phyloP scores from a whole-genome alignment of 1,140 invertebrate genomes.

The Ptiloglossa arizonensis region DNA sequence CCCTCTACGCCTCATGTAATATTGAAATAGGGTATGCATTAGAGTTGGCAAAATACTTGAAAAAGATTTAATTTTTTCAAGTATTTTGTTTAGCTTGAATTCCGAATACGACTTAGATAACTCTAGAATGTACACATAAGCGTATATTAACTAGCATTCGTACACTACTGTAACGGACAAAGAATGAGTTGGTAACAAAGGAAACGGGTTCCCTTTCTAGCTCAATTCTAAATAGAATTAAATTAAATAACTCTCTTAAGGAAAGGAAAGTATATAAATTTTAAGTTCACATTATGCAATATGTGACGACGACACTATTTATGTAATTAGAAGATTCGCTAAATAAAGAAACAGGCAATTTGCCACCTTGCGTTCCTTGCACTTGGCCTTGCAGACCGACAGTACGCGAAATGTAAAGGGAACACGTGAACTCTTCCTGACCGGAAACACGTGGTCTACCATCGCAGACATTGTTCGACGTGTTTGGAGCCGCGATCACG shows the following conservation, averaged over 20 bases:
- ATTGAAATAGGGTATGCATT: too few relatives aligned
- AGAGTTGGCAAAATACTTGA: too few relatives aligned
- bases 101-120: too few relatives aligned
- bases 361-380: slow-evolving; percentile 43
- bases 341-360: slow-evolving; percentile 19
- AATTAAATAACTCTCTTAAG: not conserved
- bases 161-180: too few relatives aligned
- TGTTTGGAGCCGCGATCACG: not conserved
- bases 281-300: too few relatives aligned
- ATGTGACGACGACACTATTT: not conserved
- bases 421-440: slow-evolving; percentile 70
- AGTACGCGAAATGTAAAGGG: slow-evolving; percentile 76
- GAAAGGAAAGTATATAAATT: not conserved
- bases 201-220: not conserved
- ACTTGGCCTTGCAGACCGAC: slow-evolving; percentile 53
- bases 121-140: too few relatives aligned
- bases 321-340: not conserved
- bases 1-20: too few relatives aligned
- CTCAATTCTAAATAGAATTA: not conserved
- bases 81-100: too few relatives aligned
- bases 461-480: slow-evolving; percentile 2
- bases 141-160: too few relatives aligned
- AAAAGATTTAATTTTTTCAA: too few relatives aligned
- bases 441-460: slow-evolving; percentile 16
- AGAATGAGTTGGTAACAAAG: too few relatives aligned